phyloP scores from a whole-genome alignment of 2,888 invertebrate genomes.

The Sesia apiformis region DNA sequence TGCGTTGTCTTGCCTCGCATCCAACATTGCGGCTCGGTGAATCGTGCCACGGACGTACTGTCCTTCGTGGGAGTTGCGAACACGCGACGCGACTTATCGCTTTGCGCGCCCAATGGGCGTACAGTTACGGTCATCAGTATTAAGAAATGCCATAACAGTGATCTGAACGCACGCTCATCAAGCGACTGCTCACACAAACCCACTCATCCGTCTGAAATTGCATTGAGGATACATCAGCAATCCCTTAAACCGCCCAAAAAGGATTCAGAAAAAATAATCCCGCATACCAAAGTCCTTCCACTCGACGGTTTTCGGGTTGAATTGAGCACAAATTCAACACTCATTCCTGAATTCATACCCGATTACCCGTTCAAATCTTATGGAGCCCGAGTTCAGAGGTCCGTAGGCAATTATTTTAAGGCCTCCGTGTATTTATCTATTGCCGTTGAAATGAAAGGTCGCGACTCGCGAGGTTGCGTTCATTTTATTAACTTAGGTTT shows the following conservation, averaged over 20 bases:
- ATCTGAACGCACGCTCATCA: not conserved
- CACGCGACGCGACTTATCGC: no score
- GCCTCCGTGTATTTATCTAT: not conserved
- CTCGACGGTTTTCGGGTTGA: not conserved
- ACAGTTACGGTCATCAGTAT: no score
- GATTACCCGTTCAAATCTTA: conserved; percentile 14
- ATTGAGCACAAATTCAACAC: conserved; percentile 11
- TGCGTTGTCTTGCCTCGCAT: no score
- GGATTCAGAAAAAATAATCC: not conserved
- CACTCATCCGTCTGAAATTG: not conserved
- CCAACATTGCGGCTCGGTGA: no score
- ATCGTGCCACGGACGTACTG: no score
- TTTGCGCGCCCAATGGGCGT: no score
- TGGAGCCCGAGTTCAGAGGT: conserved; percentile 5
- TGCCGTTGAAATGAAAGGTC: no score
- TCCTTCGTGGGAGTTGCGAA: no score
- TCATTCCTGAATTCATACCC: conserved; percentile 11
- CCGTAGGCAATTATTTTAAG: conserved; percentile 6
- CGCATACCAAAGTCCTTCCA: not conserved
- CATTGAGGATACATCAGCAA: not conserved
- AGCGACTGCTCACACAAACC: not conserved
- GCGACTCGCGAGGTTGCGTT: no score
- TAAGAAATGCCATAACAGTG: no score
- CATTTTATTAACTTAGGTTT: no score
- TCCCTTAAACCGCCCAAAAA: not conserved